phyloP scores from a whole-genome alignment of 2,113 vertebrate species.

The Spea bombifrons region DNA sequence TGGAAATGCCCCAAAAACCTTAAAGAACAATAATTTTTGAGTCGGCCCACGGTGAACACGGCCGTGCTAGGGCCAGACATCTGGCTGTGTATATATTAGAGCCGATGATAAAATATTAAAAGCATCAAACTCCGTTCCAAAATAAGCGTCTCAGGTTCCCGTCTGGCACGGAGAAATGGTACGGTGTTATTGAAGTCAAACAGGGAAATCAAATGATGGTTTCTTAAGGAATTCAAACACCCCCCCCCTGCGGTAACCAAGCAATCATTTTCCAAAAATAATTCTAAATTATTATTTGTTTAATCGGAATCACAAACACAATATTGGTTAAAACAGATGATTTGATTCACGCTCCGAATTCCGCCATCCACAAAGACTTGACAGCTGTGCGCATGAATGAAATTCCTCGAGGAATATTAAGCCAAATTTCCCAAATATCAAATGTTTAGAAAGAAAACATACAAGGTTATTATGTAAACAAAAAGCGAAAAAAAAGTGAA shows the following conservation, averaged over 20 bases:
- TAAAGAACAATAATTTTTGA: constrained; percentile 30
- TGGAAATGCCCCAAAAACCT: constrained; percentile 56
- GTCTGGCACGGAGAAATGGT: constrained; percentile 53
- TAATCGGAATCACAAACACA: neutral
- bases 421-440: neutral
- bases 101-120: constrained; percentile 42
- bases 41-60: constrained; percentile 18
- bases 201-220: constrained; percentile 25
- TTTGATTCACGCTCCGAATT: neutral
- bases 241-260: constrained; percentile 20
- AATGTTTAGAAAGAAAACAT: neutral
- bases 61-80: constrained; percentile 37
- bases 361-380: neutral
- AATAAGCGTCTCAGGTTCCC: constrained; percentile 59
- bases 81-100: constrained; percentile 46
- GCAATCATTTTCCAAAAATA: constrained; percentile 19
- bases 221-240: constrained; percentile 40
- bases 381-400: constrained; percentile 34
- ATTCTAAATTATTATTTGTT: neutral
- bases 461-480: neutral
- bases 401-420: constrained; percentile 44
- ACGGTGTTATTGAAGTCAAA: constrained; percentile 28
- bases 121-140: constrained; percentile 51
- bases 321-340: constrained; percentile 26
- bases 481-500: neutral